A percentile compares a stretch with the other conserved stretches of the same genome.
Conservation (phyloP, 2,113 vertebrate species). For the Odontophorus gujanensis region DNA sequence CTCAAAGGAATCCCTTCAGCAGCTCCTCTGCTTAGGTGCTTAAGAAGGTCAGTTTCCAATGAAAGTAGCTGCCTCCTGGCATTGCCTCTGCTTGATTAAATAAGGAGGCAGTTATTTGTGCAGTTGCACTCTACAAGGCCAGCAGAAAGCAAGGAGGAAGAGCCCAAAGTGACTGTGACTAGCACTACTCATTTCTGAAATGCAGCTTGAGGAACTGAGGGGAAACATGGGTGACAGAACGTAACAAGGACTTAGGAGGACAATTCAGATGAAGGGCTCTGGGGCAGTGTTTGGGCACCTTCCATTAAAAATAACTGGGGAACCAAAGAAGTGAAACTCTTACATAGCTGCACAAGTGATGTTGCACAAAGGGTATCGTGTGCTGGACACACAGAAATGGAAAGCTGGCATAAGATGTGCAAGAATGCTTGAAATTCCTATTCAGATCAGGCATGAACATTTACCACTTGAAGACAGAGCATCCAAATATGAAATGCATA, state of each 20-base stretch:
- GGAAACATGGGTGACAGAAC: neutral
- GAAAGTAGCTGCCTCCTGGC: conserved; percentile 41
- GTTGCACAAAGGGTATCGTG: neutral
- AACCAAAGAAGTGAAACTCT: conserved; percentile 14
- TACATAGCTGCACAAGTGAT: neutral
- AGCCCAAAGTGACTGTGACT: neutral
- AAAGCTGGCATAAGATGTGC: conserved; percentile 1
- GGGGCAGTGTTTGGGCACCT: neutral
- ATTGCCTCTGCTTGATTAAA: conserved; percentile 47
- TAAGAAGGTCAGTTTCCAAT: conserved; percentile 37
- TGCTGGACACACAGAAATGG: neutral
- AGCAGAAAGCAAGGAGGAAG: conserved; percentile 26
- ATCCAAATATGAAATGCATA: neutral
- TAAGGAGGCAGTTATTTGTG: conserved; percentile 40
- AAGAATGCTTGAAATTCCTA: neutral
- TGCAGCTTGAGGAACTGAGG: neutral
- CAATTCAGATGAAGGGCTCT: neutral
- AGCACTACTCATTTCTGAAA: conserved; percentile 12
- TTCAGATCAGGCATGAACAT: neutral
- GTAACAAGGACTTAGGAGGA: neutral
- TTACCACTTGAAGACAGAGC: neutral
- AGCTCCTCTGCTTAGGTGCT: conserved; percentile 38
- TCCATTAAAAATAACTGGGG: conserved; percentile 4
- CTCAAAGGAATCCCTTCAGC: conserved; percentile 63
- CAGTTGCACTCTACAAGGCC: neutral